A percentile compares a stretch with the other conserved stretches of the same genome.
These are phyloP conservation scores for Tragelaphus buxtoni DNA, from an alignment of 2,113 vertebrate species.

Conservation along the genomic window DNA sequence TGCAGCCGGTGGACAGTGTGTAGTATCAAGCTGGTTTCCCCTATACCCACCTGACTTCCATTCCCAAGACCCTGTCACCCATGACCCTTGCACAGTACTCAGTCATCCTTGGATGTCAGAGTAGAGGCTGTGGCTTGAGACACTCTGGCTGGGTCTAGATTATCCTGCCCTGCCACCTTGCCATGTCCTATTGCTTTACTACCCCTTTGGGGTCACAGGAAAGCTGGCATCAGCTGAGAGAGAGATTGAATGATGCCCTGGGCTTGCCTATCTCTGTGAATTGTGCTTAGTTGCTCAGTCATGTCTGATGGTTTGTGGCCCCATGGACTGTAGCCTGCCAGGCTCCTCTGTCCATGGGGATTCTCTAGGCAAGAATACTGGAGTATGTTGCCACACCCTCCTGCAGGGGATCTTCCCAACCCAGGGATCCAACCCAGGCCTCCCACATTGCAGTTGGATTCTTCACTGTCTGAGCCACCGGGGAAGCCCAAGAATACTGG, in stretches of 20 bases:
- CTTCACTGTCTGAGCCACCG: background rate
- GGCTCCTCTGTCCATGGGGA: background rate
- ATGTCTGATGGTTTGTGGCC: background rate
- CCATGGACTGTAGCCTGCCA: background rate
- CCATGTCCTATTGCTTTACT: background rate
- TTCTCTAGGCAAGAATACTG: background rate
- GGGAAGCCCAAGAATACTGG: background rate
- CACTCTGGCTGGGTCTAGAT: background rate
- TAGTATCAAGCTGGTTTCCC: background rate
- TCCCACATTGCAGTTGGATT: background rate
- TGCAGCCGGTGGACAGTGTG: background rate
- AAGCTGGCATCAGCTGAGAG: background rate
- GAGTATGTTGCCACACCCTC: background rate
- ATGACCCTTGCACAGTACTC: background rate
- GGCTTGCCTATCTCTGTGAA: conserved; percentile 14
- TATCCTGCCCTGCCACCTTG: background rate
- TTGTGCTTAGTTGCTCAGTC: background rate
- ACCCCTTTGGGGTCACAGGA: background rate
- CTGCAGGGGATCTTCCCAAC: background rate
- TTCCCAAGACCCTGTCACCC: background rate
- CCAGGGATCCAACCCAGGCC: background rate
- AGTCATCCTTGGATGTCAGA: background rate
- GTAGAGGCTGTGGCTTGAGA: background rate
- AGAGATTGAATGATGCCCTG: background rate
- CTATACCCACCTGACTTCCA: background rate